Evolutionary conservation across 1,140 invertebrate genomes (phyloP).

Genomic region (Habropoda laboriosa): DNA sequence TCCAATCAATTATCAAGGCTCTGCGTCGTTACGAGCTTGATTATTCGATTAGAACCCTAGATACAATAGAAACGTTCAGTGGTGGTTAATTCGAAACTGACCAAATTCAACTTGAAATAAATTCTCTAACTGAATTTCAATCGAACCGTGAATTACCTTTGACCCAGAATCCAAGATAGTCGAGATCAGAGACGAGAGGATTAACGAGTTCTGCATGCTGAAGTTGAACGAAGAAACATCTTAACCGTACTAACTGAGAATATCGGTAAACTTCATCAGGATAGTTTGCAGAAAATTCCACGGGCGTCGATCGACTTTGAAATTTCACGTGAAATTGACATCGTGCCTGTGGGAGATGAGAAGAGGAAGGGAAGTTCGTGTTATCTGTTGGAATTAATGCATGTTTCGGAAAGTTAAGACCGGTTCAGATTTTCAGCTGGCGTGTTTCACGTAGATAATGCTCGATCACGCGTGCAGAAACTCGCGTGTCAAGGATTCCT

Average conservation of each 20-base stretch:
- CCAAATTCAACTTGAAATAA: too few species aligned
- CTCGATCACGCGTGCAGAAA: background rate
- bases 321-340: background rate
- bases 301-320: background rate
- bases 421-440: background rate
- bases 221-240: background rate
- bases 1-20: too few species aligned
- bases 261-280: background rate
- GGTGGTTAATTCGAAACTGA: too few species aligned
- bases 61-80: too few species aligned
- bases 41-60: too few species aligned
- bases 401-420: background rate
- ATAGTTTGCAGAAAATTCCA: background rate
- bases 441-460: background rate
- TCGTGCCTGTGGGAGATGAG: background rate
- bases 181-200: background rate
- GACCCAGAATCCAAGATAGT: too few species aligned
- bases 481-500: background rate
- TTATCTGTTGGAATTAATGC: conserved; percentile 5
- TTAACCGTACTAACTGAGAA: background rate
- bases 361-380: too few species aligned
- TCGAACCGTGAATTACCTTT: too few species aligned
- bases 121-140: too few species aligned
- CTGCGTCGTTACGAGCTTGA: too few species aligned
- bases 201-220: background rate